Base-by-base conservation (phyloP, 2,797 vertebrate species). In the Gymnopithys bicolor region DNA sequence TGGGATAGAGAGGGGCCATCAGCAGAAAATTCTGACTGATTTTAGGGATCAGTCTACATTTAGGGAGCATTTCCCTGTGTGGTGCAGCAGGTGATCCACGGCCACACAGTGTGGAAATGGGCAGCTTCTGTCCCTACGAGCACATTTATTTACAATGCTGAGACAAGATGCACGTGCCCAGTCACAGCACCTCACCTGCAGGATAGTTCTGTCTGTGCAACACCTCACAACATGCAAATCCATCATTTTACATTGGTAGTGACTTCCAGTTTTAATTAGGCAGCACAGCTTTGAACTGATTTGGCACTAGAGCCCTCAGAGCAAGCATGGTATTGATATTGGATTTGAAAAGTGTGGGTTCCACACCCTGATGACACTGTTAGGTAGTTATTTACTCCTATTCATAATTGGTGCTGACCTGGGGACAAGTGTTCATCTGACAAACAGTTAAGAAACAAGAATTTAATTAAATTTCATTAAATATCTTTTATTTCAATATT, bases 91-190 rank as follows among this genome's bases (percentile, higher is more conserved):
- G 45, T 25, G 41, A 41, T 14, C 24, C 7, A 59, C 0, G 30
- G n/a, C 11, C 11, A 18, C 2, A 4, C 3, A 19, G 18, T 2
- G 33, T 32, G 67, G 52, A 56, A 85, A 52, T 2, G 4, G 22
- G 4, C 25, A n/a, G 13, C 30, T 9, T 48, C 37, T 59, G 32
- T 62, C 23, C 1, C 0, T 14, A 21, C 18, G 5, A 32, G 19
- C 13, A 7, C 32, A 19, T 11, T 25, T 25, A 46, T 24, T 62
- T 17, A 13, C 37, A 23, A 6, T 11, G 37, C 39, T 71, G 37
- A 75, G 49, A 27, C 2, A 5, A 62, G 35, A 63, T 35, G 16
- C 33, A 82, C 46, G 13, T 63, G 28, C 32, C 22, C 46, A 37
- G 15, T 28, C 55, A 30, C 12, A 81, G 21, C 84, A 23, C 12